These are phyloP conservation scores for Fregetta grallaria DNA, from an alignment of 2,113 vertebrate species.

Conservation along the genomic window DNA sequence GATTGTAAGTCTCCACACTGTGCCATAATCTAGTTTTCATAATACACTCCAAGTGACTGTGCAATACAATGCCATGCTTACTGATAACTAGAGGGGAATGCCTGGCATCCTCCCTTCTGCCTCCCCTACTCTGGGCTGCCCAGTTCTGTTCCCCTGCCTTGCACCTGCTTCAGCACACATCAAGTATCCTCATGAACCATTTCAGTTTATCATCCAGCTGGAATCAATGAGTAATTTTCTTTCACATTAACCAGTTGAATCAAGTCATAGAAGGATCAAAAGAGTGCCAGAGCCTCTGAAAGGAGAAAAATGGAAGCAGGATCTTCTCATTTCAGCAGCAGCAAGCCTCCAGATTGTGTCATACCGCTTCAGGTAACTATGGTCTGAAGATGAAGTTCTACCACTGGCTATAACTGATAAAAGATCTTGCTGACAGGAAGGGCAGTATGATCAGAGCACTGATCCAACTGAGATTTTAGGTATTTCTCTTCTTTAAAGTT, in stretches of 20 bases:
- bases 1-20: neutral
- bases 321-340: neutral
- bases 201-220: neutral
- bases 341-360: neutral
- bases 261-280: neutral
- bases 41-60: neutral
- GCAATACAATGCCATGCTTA: rapidly evolving
- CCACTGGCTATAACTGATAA: neutral
- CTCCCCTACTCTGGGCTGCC: neutral
- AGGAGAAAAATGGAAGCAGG: neutral
- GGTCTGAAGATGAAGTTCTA: neutral
- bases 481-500: neutral
- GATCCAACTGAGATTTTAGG: neutral
- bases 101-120: no score
- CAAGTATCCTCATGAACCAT: neutral
- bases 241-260: neutral
- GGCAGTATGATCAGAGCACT: neutral
- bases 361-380: rapidly evolving
- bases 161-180: neutral
- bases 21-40: no score
- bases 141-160: neutral
- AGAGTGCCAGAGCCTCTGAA: neutral
- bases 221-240: neutral
- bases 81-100: neutral
- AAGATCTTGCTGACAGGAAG: neutral